These are phyloP conservation scores for Brachionus plicatilis DNA, from an alignment of 1,140 invertebrate species.

Conservation along the genomic window DNA sequence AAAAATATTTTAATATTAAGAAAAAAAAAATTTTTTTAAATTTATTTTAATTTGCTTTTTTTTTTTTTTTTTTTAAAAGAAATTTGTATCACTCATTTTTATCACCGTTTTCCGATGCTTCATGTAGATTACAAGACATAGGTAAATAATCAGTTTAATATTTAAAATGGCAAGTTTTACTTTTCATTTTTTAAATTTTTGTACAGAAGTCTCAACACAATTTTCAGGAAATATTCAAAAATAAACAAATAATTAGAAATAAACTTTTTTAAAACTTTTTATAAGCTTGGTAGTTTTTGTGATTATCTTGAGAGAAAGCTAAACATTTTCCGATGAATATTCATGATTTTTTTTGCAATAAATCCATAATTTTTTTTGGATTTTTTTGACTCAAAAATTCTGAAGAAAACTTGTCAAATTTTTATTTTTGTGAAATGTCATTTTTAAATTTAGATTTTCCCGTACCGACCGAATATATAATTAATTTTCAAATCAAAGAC, in stretches of 20 bases:
- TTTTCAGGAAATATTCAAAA: no score
- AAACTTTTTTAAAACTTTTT: no score
- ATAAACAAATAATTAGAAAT: no score
- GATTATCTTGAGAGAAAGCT: no score
- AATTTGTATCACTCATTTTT: slow-evolving; percentile 93
- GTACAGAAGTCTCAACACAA: not conserved
- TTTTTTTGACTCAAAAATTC: no score
- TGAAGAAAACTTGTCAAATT: not conserved
- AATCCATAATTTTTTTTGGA: no score
- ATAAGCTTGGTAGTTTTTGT: no score
- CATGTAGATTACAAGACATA: slow-evolving; percentile 94
- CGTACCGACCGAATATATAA: slow-evolving; percentile 96
- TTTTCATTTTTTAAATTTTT: no score
- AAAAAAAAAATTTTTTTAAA: not conserved
- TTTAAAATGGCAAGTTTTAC: no score
- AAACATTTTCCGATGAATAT: no score
- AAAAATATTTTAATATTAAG: no score
- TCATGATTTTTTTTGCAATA: no score
- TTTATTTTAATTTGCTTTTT: not conserved
- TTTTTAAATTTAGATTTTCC: slow-evolving; percentile 69
- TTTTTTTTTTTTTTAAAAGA: slow-evolving; percentile 43
- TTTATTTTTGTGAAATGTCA: not conserved
- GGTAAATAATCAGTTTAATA: slow-evolving; percentile 44
- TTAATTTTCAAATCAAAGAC: slow-evolving; percentile 66
- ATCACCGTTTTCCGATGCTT: slow-evolving; percentile 93